Evolutionary conservation across 2,113 vertebrate genomes (phyloP).

Genomic region (Argyrosomus japonicus): DNA sequence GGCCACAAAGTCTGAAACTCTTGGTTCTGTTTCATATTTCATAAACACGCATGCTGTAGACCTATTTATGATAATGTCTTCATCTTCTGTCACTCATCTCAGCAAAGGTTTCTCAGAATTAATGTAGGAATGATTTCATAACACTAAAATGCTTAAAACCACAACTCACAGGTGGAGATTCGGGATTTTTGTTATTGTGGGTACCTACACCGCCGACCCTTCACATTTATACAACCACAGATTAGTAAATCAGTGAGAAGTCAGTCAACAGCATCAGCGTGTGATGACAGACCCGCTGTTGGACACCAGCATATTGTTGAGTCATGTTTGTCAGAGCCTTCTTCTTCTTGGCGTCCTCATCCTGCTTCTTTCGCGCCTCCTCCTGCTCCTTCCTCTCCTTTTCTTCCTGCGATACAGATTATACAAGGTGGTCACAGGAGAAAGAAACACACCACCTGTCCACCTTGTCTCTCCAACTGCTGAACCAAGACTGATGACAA

Average conservation of each 20-base stretch:
- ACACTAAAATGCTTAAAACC: background rate
- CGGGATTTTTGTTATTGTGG: background rate
- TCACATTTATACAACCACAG: background rate
- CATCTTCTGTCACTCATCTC: background rate
- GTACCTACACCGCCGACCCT: background rate
- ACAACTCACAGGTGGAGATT: background rate
- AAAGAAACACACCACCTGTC: background rate
- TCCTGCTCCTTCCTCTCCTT: conserved; percentile 83
- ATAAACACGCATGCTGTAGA: background rate
- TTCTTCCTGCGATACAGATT: conserved; percentile 77
- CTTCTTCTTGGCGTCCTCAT: conserved; percentile 85
- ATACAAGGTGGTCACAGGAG: background rate
- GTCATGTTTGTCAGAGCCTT: conserved; percentile 85
- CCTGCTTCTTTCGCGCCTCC: conserved; percentile 79
- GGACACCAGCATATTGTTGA: conserved; percentile 80
- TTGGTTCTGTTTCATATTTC: background rate
- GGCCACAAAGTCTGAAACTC: background rate
- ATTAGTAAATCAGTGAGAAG: background rate
- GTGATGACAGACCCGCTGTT: conserved; percentile 79
- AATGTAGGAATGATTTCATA: background rate
- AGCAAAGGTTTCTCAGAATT: background rate
- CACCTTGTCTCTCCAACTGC: background rate
- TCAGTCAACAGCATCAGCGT: background rate
- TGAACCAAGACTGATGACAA: background rate
- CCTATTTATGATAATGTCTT: background rate